Evolutionary conservation across 2,888 invertebrate species (phyloP).

Genomic region (Papilio protenor): DNA sequence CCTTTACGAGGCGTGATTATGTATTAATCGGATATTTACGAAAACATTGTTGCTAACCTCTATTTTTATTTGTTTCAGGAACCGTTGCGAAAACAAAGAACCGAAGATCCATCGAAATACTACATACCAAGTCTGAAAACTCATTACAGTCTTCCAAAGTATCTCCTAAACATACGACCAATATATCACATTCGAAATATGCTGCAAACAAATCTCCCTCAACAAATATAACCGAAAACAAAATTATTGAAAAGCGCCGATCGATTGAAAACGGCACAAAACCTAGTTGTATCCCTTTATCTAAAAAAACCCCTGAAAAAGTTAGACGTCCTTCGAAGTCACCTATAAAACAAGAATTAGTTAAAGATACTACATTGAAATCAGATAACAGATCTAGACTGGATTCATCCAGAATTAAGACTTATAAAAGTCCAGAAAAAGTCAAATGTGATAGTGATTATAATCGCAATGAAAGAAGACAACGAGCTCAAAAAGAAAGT

Average conservation of each 20-base stretch:
- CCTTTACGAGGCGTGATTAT: neutral
- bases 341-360: conserved; percentile 71
- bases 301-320: conserved; percentile 71
- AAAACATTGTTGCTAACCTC: conserved; percentile 35
- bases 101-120: conserved; percentile 72
- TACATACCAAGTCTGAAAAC: conserved; percentile 77
- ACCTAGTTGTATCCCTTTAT: conserved; percentile 78
- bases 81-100: conserved; percentile 68
- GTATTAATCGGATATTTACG: neutral
- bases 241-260: conserved; percentile 69
- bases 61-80: conserved; percentile 73
- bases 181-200: conserved; percentile 70
- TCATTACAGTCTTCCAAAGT: conserved; percentile 80
- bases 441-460: conserved; percentile 74
- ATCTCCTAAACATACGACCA: conserved; percentile 74
- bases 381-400: conserved; percentile 66
- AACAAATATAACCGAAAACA: conserved; percentile 57
- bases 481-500: conserved; percentile 80
- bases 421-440: conserved; percentile 74
- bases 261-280: conserved; percentile 67
- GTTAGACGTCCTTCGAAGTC: conserved; percentile 65
- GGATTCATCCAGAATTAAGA: conserved; percentile 64
- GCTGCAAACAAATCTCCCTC: conserved; percentile 64
- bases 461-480: conserved; percentile 74
- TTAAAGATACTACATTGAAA: conserved; percentile 61